Percentiles rank a stretch among this genome's conserved stretches.
These are phyloP conservation scores for Tuta absoluta DNA, from an alignment of 2,888 invertebrate genomes.

Conservation along the genomic window DNA sequence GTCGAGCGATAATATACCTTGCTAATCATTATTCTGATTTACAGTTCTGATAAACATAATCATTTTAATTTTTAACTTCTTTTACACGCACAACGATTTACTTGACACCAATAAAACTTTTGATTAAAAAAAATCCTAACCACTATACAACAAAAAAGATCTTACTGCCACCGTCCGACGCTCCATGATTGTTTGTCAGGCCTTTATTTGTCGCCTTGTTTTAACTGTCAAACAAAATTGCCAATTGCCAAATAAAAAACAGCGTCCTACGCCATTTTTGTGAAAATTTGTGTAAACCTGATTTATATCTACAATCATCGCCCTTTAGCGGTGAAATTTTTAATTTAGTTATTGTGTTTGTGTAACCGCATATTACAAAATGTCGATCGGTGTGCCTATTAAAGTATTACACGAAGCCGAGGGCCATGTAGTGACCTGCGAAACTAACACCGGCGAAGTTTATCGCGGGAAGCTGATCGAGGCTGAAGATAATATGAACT, in stretches of 20 bases:
- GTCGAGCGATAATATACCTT: too few relatives aligned
- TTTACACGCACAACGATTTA: too few relatives aligned
- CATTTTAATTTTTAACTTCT: too few relatives aligned
- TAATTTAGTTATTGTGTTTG: slow-evolving; percentile 20
- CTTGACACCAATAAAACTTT: too few relatives aligned
- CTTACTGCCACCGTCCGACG: too few relatives aligned
- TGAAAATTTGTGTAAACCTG: slow-evolving; percentile 3
- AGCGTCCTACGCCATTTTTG: slow-evolving; percentile 13
- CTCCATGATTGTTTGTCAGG: too few relatives aligned
- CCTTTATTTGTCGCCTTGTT: too few relatives aligned
- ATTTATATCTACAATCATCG: slow-evolving; percentile 54
- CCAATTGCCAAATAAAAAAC: slow-evolving; percentile 10
- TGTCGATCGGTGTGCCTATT: slow-evolving; percentile 99
- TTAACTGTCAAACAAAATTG: slow-evolving; percentile 10
- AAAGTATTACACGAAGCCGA: slow-evolving; percentile 99
- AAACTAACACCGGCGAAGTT: slow-evolving; percentile 99
- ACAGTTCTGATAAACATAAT: too few relatives aligned
- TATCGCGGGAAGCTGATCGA: slow-evolving; percentile 99
- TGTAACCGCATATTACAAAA: slow-evolving; percentile 58
- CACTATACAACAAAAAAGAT: too few relatives aligned
- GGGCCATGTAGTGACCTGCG: slow-evolving; percentile 98
- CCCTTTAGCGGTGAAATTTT: slow-evolving; percentile 26
- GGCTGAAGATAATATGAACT: slow-evolving; percentile 99
- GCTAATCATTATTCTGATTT: too few relatives aligned
- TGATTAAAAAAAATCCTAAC: too few relatives aligned